Conservation (phyloP, 2,888 invertebrate species). For the Xylocampa areola region DNA sequence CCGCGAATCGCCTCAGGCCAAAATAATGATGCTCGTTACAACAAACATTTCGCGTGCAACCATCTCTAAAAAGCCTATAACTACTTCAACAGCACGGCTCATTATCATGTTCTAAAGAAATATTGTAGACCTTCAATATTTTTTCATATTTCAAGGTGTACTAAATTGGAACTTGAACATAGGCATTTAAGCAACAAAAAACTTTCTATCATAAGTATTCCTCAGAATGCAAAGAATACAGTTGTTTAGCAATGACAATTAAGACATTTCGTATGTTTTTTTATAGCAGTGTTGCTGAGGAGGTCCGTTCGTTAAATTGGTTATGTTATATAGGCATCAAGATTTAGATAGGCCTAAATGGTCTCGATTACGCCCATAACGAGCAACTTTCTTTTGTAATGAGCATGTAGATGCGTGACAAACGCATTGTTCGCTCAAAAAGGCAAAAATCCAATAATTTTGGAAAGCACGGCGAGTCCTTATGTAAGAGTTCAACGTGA, state of each 20-base stretch:
- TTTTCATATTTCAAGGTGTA: slow-evolving; percentile 48
- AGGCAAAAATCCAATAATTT: slow-evolving; percentile 82
- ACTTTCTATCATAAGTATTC: slow-evolving; percentile 49
- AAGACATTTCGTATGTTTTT: slow-evolving; percentile 36
- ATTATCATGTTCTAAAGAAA: slow-evolving; percentile 42
- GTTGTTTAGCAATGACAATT: slow-evolving; percentile 35
- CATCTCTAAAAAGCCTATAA: slow-evolving; percentile 53
- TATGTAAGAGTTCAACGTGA: slow-evolving; percentile 90
- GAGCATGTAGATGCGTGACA: slow-evolving; percentile 66
- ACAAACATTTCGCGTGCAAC: slow-evolving; percentile 46
- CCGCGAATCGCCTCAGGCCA: slow-evolving; percentile 72
- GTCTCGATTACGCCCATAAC: slow-evolving; percentile 63
- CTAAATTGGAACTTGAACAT: slow-evolving; percentile 26
- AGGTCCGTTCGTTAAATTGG: slow-evolving; percentile 40
- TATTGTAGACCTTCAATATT: slow-evolving; percentile 39
- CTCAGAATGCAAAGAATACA: slow-evolving; percentile 35
- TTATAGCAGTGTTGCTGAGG: slow-evolving; percentile 30
- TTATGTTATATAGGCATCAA: slow-evolving; percentile 42
- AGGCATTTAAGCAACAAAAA: slow-evolving; percentile 40
- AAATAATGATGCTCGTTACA: slow-evolving; percentile 64
- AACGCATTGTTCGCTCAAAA: slow-evolving; percentile 77
- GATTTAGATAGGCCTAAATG: slow-evolving; percentile 62
- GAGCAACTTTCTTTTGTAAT: slow-evolving; percentile 76
- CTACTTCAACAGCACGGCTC: slow-evolving; percentile 44
- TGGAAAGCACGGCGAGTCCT: slow-evolving; percentile 87